These are phyloP conservation scores for Clarias fuscus DNA, from an alignment of 2,797 vertebrate genomes.

Conservation along the genomic window DNA sequence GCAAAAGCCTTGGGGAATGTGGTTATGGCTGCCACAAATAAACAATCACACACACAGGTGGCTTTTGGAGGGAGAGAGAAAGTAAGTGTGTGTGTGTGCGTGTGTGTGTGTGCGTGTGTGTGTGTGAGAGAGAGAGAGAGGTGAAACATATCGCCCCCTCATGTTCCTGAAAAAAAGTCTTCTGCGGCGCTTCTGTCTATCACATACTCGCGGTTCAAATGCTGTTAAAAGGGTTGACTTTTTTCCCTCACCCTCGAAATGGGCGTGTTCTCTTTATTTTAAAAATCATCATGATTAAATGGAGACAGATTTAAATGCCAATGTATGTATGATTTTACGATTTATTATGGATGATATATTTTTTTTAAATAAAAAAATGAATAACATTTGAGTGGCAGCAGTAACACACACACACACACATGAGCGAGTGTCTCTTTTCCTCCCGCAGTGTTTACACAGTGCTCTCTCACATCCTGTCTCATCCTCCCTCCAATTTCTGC, in stretches of 20 bases:
- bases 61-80: not conserved
- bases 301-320: too few species aligned
- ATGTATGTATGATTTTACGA: too few species aligned
- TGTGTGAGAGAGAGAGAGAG: too few species aligned
- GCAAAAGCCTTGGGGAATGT: too few species aligned
- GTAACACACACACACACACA: not conserved
- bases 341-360: not conserved
- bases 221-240: too few species aligned
- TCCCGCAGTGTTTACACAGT: not conserved
- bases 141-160: conserved; percentile 39
- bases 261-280: too few species aligned
- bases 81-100: not conserved
- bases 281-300: too few species aligned
- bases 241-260: too few species aligned
- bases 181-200: not conserved
- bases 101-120: too few species aligned
- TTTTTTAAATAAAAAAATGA: not conserved
- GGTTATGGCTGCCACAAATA: too few species aligned
- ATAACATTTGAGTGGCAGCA: not conserved
- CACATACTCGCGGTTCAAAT: not conserved
- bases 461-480: not conserved
- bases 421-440: not conserved
- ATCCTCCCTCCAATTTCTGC: not conserved
- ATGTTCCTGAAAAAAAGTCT: conserved; percentile 16
- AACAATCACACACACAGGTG: not conserved